Evolutionary conservation across 2,797 vertebrate species (phyloP).

Genomic region (Sparidentex hasta): DNA sequence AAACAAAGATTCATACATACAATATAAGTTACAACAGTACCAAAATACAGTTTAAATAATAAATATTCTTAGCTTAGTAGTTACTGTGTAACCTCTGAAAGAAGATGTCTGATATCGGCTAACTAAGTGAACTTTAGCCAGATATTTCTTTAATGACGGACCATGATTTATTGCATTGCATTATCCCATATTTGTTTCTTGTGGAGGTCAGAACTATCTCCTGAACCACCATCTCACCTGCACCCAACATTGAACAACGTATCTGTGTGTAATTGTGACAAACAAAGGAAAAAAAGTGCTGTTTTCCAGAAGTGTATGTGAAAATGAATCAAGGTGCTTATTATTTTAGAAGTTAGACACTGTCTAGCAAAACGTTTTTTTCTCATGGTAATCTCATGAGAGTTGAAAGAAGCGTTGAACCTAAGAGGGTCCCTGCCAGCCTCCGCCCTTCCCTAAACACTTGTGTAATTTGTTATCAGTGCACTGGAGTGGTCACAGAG

Average conservation of each 20-base stretch:
- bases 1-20: background rate
- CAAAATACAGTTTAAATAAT: constrained; percentile 9
- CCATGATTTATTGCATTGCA: no score
- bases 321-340: background rate
- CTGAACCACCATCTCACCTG: background rate
- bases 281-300: background rate
- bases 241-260: background rate
- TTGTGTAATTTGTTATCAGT: background rate
- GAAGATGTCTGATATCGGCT: background rate
- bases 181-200: background rate
- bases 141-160: background rate
- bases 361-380: background rate
- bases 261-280: background rate
- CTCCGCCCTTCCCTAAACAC: constrained; percentile 15
- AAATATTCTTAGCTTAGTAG: constrained; percentile 10
- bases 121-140: background rate
- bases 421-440: background rate
- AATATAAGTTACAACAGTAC: background rate
- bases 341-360: background rate
- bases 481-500: background rate
- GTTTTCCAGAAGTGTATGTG: background rate
- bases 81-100: background rate
- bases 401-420: background rate
- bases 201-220: background rate
- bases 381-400: background rate